Percentiles rank a stretch among this genome's conserved stretches.
These are phyloP conservation scores for Pelodytes ibericus DNA, from an alignment of 2,797 vertebrate species.

Conservation along the genomic window DNA sequence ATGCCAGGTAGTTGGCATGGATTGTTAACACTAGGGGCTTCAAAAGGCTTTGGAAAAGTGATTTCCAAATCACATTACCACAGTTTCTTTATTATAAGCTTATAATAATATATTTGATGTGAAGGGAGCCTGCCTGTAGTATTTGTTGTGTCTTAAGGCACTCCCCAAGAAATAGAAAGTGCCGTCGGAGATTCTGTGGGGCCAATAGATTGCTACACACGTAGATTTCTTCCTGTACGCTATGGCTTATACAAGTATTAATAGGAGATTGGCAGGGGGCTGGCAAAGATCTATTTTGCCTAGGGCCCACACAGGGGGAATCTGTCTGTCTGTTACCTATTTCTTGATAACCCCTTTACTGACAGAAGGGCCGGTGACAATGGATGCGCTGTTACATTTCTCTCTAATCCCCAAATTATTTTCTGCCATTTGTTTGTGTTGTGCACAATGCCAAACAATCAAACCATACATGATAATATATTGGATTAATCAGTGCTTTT, in stretches of 20 bases:
- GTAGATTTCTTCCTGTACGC: neutral
- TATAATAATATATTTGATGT: too few species aligned
- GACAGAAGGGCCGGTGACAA: constrained; percentile 32
- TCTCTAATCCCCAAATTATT: constrained; percentile 63
- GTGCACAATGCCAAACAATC: constrained; percentile 71
- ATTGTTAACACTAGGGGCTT: too few species aligned
- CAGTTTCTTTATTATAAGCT: too few species aligned
- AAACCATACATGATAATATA: neutral
- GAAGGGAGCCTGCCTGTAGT: too few species aligned
- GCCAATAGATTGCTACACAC: too few species aligned
- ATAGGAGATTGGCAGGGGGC: neutral
- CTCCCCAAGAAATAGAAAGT: too few species aligned
- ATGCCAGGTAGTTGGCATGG: too few species aligned
- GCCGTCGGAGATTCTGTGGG: too few species aligned
- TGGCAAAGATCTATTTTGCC: neutral
- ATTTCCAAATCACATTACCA: too few species aligned
- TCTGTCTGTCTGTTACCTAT: constrained; percentile 61
- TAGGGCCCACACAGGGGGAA: neutral
- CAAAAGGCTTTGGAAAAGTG: too few species aligned
- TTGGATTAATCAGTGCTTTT: constrained; percentile 68
- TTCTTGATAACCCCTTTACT: neutral
- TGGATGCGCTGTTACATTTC: constrained; percentile 68
- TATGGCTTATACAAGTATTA: neutral
- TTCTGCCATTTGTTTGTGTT: constrained; percentile 54
- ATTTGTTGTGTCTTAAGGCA: too few species aligned